phyloP scores from a whole-genome alignment of 2,888 invertebrate species.

The Euclidia mi region DNA sequence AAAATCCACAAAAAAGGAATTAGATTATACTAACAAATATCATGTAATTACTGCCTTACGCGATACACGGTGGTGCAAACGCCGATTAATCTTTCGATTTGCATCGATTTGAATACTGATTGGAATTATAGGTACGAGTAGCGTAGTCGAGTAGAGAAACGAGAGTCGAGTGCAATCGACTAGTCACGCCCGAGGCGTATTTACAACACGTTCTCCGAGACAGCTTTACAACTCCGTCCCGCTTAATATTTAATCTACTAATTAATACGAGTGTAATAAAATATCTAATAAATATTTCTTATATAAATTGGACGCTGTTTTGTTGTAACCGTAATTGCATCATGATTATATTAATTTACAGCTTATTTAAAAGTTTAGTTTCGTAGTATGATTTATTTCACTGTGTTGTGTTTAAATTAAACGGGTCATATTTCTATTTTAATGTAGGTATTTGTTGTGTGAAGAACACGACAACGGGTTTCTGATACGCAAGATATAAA shows the following conservation, averaged over 20 bases:
- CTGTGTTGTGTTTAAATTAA: conserved; percentile 13
- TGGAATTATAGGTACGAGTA: conserved; percentile 77
- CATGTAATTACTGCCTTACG: conserved; percentile 66
- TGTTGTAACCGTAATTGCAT: conserved; percentile 35
- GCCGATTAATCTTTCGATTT: conserved; percentile 84
- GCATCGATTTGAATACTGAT: conserved; percentile 86
- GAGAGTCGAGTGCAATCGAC: conserved; percentile 68
- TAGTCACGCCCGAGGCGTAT: conserved; percentile 65
- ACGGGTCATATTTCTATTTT: background rate
- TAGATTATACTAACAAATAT: conserved; percentile 59
- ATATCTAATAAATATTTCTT: conserved; percentile 36
- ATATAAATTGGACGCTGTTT: conserved; percentile 25
- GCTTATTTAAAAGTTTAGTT: conserved; percentile 32
- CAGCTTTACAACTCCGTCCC: conserved; percentile 60
- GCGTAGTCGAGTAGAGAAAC: conserved; percentile 49
- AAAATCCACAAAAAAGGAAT: conserved; percentile 43
- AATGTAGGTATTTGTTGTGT: background rate
- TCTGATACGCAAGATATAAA: no score
- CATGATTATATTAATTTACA: conserved; percentile 30
- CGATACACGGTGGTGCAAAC: conserved; percentile 70
- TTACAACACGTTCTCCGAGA: conserved; percentile 62
- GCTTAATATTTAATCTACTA: conserved; percentile 51
- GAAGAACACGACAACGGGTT: no score
- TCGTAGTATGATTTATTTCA: conserved; percentile 18
- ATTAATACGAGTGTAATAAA: conserved; percentile 47